A percentile compares a stretch with the other conserved stretches of the same genome.
phyloP scores from a whole-genome alignment of 2,888 invertebrate species.

The Volucella inflata region DNA sequence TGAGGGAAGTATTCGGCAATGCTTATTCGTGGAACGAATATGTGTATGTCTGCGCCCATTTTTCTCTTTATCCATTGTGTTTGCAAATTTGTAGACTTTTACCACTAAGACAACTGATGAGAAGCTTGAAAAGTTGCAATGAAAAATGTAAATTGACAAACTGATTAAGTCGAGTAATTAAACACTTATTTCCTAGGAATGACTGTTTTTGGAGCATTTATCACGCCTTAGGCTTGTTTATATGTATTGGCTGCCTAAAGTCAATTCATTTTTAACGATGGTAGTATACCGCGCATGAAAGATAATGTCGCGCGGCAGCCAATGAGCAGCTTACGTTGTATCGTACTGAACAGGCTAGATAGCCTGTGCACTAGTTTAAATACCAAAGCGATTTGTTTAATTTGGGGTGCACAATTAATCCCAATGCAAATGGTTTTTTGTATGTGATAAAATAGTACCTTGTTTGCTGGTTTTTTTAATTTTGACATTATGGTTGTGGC shows the following conservation, averaged over 20 bases:
- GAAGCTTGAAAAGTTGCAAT: background rate
- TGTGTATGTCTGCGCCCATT: slow-evolving; percentile 52
- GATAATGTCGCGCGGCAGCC: slow-evolving; percentile 22
- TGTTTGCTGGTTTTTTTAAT: slow-evolving; percentile 14
- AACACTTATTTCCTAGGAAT: slow-evolving; percentile 15
- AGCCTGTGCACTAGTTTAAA: slow-evolving; percentile 22
- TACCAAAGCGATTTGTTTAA: slow-evolving; percentile 39
- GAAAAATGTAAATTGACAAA: slow-evolving; percentile 19
- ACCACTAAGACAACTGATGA: slow-evolving; percentile 42
- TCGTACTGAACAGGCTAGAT: slow-evolving; percentile 24
- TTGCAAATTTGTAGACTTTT: slow-evolving; percentile 25
- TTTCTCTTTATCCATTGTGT: background rate
- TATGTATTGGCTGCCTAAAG: slow-evolving; percentile 31
- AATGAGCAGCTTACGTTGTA: slow-evolving; percentile 43
- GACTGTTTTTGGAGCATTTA: slow-evolving; percentile 33
- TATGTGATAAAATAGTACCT: slow-evolving; percentile 39
- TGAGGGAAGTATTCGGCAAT: slow-evolving; percentile 45
- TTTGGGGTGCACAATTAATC: slow-evolving; percentile 35
- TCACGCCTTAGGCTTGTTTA: slow-evolving; percentile 18
- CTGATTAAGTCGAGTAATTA: background rate
- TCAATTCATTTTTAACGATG: slow-evolving; percentile 45
- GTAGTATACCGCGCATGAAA: slow-evolving; percentile 25
- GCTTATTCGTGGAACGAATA: slow-evolving; percentile 55
- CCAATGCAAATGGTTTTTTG: slow-evolving; percentile 32
- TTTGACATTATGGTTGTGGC: background rate